phyloP scores from a whole-genome alignment of 30 jellyfish, hydroid and myxozoan species.

The Pelagia noctiluca region DNA sequence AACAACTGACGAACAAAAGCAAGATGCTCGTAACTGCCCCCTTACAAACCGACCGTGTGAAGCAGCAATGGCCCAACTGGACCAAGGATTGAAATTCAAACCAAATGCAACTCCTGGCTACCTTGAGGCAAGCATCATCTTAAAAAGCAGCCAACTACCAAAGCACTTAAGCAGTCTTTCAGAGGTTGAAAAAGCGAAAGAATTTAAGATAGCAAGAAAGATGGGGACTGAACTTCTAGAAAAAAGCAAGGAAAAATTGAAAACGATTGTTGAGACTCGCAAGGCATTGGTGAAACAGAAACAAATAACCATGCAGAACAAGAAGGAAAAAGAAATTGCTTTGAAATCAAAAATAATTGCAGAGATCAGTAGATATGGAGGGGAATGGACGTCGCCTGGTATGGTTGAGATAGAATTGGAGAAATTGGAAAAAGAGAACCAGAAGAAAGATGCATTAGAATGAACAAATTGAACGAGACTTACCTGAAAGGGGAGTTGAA shows the following conservation, averaged over 20 bases:
- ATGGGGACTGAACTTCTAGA: not conserved
- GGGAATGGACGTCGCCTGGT: not conserved
- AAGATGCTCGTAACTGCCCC: conserved; percentile 21
- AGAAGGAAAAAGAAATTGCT: not conserved
- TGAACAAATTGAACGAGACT: too few species aligned
- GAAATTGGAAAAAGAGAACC: not conserved
- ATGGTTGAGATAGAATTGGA: not conserved
- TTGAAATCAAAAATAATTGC: not conserved
- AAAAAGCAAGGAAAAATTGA: not conserved
- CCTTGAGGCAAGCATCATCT: not conserved
- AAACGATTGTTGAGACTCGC: not conserved
- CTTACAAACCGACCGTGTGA: conserved; percentile 5
- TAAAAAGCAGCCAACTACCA: not conserved
- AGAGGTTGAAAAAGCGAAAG: not conserved
- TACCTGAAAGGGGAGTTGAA: too few species aligned
- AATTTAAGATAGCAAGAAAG: conserved; percentile 9
- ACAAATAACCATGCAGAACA: not conserved
- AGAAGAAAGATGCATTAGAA: conserved; percentile 9
- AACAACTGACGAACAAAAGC: not conserved
- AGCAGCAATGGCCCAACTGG: not conserved
- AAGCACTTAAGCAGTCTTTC: not conserved
- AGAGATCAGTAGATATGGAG: not conserved
- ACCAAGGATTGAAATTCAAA: not conserved
- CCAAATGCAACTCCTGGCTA: conserved; percentile 16
- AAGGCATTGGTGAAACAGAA: not conserved